phyloP scores from a whole-genome alignment of 2,113 vertebrate genomes.

The Illadopsis cleaveri region DNA sequence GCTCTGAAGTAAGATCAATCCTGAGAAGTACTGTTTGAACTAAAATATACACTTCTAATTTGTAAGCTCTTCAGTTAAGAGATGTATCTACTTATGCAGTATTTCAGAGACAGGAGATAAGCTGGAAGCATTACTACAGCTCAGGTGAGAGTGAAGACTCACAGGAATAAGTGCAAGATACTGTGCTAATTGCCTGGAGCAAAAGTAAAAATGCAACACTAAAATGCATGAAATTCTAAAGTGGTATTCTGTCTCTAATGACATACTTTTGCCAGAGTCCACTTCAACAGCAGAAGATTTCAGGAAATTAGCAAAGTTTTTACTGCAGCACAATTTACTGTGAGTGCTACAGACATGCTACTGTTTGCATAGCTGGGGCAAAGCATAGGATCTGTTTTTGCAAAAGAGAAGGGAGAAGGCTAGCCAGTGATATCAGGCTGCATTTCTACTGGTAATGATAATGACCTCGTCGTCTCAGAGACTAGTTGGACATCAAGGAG shows the following conservation, averaged over 20 bases:
- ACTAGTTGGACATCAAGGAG: not conserved
- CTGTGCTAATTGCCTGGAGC: not conserved
- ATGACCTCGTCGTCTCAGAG: not conserved
- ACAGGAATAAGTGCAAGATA: not conserved
- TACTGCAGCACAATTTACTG: not conserved
- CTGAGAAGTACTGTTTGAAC: not conserved
- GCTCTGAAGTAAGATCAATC: slow-evolving; percentile 10
- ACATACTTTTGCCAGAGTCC: not conserved
- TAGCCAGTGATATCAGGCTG: not conserved
- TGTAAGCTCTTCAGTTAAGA: not conserved
- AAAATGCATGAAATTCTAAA: not conserved
- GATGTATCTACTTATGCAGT: not conserved
- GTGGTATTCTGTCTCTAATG: not conserved
- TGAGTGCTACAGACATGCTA: not conserved
- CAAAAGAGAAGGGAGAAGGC: not conserved
- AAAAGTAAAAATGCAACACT: not conserved
- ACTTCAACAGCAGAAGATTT: not conserved
- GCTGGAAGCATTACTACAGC: not conserved
- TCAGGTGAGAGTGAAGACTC: not conserved
- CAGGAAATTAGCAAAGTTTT: not conserved
- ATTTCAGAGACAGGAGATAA: not conserved
- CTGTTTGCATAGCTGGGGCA: not conserved
- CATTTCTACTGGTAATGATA: not conserved
- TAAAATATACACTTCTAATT: slow-evolving; percentile 16
- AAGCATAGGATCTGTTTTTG: not conserved